Evolutionary conservation across 2,888 invertebrate genomes (phyloP).

Genomic region (Erannis defoliaria): DNA sequence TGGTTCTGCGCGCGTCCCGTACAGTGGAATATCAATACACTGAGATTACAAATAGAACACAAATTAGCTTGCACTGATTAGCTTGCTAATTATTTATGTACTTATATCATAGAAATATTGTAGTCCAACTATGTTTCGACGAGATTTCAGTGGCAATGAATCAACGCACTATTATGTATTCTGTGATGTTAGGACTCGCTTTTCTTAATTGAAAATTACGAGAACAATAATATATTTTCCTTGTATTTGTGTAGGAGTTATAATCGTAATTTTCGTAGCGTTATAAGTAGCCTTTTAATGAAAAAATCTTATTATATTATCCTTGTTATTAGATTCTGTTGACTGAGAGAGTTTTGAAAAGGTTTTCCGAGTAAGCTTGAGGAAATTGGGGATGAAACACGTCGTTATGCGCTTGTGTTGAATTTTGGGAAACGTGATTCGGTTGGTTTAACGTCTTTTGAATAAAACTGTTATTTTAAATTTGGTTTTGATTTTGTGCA

Average conservation of each 20-base stretch:
- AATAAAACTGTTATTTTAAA: neutral
- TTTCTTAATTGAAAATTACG: slow-evolving; percentile 10
- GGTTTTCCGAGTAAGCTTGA: slow-evolving; percentile 17
- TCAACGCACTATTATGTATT: no score
- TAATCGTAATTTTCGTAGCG: neutral
- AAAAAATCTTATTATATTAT: slow-evolving; percentile 32
- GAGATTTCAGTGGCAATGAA: no score
- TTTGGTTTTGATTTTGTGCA: neutral
- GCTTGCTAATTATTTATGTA: no score
- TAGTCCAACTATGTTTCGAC: no score
- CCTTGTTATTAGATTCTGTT: slow-evolving; percentile 28
- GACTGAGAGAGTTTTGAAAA: slow-evolving; percentile 15
- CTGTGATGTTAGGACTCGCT: neutral
- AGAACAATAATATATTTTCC: neutral
- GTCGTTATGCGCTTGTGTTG: slow-evolving; percentile 17
- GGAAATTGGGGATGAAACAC: slow-evolving; percentile 24
- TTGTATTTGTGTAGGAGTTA: neutral
- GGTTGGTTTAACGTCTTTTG: slow-evolving; percentile 3
- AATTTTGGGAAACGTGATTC: neutral
- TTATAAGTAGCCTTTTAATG: slow-evolving; percentile 10
- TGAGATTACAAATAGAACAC: no score
- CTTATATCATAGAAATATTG: no score
- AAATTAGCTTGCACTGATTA: no score
- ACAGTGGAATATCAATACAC: no score
- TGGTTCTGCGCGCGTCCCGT: no score